Conservation (phyloP, 2,113 vertebrate species). For the Morphnarchus princeps region DNA sequence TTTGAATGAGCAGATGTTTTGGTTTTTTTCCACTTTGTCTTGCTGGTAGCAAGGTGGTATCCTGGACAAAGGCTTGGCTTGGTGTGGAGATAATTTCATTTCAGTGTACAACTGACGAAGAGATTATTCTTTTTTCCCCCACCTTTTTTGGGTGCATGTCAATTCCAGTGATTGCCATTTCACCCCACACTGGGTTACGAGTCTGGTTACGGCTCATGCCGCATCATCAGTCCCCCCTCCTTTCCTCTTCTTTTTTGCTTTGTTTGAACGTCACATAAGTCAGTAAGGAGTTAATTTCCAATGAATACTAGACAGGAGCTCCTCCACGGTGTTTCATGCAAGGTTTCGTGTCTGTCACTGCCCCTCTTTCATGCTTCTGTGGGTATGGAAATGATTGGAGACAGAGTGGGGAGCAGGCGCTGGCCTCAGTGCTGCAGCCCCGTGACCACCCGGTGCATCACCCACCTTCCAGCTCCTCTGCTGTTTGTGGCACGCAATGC, state of each 20-base stretch:
- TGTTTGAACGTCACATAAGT: not conserved
- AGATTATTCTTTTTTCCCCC: not conserved
- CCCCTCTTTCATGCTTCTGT: conserved; percentile 81
- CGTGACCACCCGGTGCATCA: conserved; percentile 36
- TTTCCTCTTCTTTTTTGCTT: not conserved
- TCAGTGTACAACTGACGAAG: not conserved
- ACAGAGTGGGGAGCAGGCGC: conserved; percentile 45
- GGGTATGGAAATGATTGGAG: conserved; percentile 74
- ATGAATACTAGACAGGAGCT: conserved; percentile 47
- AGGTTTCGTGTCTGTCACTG: conserved; percentile 76
- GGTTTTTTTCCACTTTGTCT: not conserved
- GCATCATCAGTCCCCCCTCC: not conserved
- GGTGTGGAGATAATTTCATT: not conserved
- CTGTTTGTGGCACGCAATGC: conserved; percentile 75
- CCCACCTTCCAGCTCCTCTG: conserved; percentile 37
- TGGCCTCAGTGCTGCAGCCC: conserved; percentile 70
- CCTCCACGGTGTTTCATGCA: conserved; percentile 61
- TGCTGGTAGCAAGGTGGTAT: not conserved
- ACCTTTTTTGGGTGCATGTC: not conserved
- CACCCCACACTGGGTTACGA: not conserved
- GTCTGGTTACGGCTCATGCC: fast-evolving
- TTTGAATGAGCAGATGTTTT: not conserved
- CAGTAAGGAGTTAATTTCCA: conserved; percentile 56
- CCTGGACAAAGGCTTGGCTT: not conserved
- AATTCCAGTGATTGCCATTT: not conserved